These are phyloP conservation scores for Cephalopterus ornatus DNA, from an alignment of 2,113 vertebrate genomes.

Conservation along the genomic window DNA sequence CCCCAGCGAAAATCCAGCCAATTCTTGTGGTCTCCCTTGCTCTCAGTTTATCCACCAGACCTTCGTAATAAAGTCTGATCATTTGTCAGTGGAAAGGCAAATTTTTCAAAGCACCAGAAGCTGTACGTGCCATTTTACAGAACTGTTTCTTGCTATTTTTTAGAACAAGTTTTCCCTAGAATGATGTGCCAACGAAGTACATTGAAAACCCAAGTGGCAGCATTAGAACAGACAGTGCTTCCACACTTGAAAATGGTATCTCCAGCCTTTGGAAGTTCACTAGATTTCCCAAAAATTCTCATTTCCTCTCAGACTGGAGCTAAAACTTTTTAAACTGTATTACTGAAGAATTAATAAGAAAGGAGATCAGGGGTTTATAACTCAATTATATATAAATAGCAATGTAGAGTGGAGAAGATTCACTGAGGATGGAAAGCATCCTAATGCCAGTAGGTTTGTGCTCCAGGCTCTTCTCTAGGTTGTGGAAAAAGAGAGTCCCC, in stretches of 20 bases:
- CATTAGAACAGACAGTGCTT: neutral
- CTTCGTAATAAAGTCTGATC: neutral
- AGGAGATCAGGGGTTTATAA: neutral
- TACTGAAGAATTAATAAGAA: neutral
- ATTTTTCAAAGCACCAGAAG: neutral
- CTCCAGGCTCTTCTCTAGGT: neutral
- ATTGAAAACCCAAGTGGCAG: neutral
- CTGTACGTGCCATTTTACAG: neutral
- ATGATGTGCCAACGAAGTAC: neutral
- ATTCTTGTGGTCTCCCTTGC: neutral
- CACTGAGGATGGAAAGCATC: neutral
- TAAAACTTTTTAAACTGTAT: neutral
- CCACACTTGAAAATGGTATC: neutral
- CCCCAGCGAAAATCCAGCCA: neutral
- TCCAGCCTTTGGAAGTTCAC: neutral
- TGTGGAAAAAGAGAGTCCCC: neutral
- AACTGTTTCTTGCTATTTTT: neutral
- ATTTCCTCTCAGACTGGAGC: neutral
- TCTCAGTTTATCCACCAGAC: neutral
- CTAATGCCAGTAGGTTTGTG: neutral
- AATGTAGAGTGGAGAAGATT: neutral
- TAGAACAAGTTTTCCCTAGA: neutral
- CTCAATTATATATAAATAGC: rapidly evolving
- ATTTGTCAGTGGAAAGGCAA: neutral
- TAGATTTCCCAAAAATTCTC: neutral